phyloP scores from a whole-genome alignment of 2,113 vertebrate genomes.

The Petromus typicus region DNA sequence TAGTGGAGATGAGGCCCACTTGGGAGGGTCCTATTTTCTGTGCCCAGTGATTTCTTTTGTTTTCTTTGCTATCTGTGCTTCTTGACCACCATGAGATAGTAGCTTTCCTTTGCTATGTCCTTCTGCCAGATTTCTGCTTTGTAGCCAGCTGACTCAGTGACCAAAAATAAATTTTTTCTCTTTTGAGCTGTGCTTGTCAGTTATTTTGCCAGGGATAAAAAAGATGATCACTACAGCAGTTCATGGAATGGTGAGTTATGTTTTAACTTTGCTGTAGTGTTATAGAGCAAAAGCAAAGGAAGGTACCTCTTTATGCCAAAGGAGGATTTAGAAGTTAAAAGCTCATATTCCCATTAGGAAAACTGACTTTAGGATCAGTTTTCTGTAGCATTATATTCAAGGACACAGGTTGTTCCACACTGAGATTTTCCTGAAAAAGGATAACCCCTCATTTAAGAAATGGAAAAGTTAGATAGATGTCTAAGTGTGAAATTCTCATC shows the following conservation, averaged over 20 bases:
- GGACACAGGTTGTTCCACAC: background rate
- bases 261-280: background rate
- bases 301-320: background rate
- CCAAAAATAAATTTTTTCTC: background rate
- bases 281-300: background rate
- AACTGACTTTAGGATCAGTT: background rate
- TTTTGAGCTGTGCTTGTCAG: background rate
- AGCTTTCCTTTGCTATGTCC: background rate
- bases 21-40: background rate
- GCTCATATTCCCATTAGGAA: background rate
- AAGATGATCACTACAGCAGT: background rate
- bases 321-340: background rate
- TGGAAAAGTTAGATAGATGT: background rate
- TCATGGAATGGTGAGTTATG: background rate
- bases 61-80: background rate
- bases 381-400: conserved; percentile 41
- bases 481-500: background rate
- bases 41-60: background rate
- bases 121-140: background rate
- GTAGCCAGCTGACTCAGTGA: background rate
- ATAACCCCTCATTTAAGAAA: background rate
- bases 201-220: background rate
- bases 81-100: background rate
- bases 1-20: background rate
- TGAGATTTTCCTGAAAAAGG: conserved; percentile 26